phyloP scores from a whole-genome alignment of 2,888 invertebrate species.

The Bhutanitis thaidina region DNA sequence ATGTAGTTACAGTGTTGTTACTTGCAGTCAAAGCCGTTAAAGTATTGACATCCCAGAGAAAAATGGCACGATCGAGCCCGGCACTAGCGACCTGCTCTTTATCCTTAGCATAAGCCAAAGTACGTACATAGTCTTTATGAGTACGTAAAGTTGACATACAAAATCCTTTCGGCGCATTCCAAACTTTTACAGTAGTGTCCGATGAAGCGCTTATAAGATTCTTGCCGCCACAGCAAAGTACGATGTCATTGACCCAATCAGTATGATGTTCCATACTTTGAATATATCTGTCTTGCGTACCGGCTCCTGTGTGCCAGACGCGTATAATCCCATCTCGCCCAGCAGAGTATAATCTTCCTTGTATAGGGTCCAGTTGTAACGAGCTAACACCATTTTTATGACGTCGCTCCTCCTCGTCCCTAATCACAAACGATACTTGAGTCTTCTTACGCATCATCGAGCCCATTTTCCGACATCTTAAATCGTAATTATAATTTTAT shows the following conservation, averaged over 20 bases:
- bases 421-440: constrained; percentile 98
- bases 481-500: constrained; percentile 44
- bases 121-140: constrained; percentile 99
- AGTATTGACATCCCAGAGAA: constrained; percentile 99
- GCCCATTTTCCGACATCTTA: constrained; percentile 78
- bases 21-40: constrained; percentile 98
- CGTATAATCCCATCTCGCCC: constrained; percentile 98
- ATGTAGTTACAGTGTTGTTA: constrained; percentile 99
- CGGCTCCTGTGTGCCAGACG: constrained; percentile 88
- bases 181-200: constrained; percentile 99
- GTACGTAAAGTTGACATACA: constrained; percentile 99
- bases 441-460: constrained; percentile 77
- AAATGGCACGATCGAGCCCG: constrained; percentile 97
- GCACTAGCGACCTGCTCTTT: constrained; percentile 98
- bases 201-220: constrained; percentile 99
- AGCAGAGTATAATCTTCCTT: constrained; percentile 95
- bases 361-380: constrained; percentile 92
- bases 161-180: constrained; percentile 99
- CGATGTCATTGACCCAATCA: constrained; percentile 99
- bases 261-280: constrained; percentile 99
- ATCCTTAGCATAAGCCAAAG: constrained; percentile 98
- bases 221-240: constrained; percentile 97
- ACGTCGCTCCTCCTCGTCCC: constrained; percentile 95
- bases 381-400: constrained; percentile 98
- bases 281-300: constrained; percentile 83